Conservation (phyloP, 2,797 vertebrate genomes). For the Mionectes olivaceus region DNA sequence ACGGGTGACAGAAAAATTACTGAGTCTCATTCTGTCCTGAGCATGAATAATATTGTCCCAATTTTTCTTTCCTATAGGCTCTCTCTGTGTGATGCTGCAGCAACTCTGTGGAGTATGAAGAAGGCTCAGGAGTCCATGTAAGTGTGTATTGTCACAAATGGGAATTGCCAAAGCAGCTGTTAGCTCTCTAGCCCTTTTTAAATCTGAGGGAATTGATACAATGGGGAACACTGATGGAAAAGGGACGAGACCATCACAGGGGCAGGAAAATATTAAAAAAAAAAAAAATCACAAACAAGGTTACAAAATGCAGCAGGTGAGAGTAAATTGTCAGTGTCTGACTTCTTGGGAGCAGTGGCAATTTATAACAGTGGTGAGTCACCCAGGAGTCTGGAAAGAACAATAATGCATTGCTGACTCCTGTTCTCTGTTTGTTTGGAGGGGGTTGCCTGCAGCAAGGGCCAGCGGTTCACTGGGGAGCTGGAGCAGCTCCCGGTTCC, state of each 20-base stretch:
- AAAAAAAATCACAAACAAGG: background rate
- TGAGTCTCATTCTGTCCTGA: background rate
- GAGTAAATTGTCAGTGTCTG: background rate
- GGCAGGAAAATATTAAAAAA: background rate
- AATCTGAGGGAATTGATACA: background rate
- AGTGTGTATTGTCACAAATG: background rate
- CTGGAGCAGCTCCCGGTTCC: background rate
- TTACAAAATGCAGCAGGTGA: background rate
- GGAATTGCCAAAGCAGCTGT: background rate
- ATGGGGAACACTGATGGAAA: background rate
- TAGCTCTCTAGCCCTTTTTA: background rate
- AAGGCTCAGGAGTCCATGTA: slow-evolving; percentile 10
- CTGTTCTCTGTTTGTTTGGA: background rate
- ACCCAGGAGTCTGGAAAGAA: background rate
- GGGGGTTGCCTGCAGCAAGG: background rate
- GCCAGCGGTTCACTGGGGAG: accelerated
- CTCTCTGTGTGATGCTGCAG: background rate
- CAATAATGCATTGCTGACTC: accelerated
- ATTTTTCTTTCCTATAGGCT: background rate
- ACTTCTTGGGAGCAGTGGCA: background rate
- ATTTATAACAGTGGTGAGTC: background rate
- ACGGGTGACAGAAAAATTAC: background rate
- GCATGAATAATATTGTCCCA: background rate
- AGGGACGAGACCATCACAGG: background rate
- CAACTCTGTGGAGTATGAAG: background rate